Base-by-base conservation (phyloP, 2,113 vertebrate species). In the Rattus norvegicus region DNA sequence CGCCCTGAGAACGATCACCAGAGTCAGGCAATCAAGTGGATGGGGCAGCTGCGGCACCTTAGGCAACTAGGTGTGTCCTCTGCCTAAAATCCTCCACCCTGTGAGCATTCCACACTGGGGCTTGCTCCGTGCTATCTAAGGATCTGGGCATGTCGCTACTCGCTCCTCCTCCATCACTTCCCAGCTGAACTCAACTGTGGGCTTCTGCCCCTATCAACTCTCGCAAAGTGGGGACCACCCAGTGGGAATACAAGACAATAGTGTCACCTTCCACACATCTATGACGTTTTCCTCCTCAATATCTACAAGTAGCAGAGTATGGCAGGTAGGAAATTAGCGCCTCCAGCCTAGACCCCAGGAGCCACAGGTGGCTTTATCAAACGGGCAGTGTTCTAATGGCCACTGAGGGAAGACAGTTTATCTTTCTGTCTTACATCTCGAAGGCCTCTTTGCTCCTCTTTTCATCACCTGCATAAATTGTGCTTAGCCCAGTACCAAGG, bases 201-300 rank as follows among this genome's bases (percentile, higher is more conserved):
- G 72, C 70, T 88, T 90, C 88, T 9, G 63, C 39, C 49, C 67
- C 86, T 36, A 28, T 83, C 70, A 91, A 70, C 85, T 73, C 96
- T 70, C 93, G 24, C 84, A 81, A 5, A 19, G 12, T 6, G 88
- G 93, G 73, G 92, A 94, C 92, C 87, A 76, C 93, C 92, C 90
- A 76, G 79, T 87, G 93, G 93, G 94, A 59, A 97, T 94, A 83
- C 91, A 95, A 95, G 83, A 89, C 85, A 94, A 98, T 86, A 85
- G 87, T 92, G 94, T 94, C 94, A 92, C 94, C 87, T 92, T 93
- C 96, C 96, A 97, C 96, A 94, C 93, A 39, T 93, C 92, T 95
- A 86, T 70, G 81, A 67, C 92, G 94, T 96, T 95, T 97, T 91
- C 47, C 33, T 81, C 26, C 54, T n/a, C 54, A 39, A 61, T 59